Percentiles rank a stretch among this genome's conserved stretches.
Evolutionary conservation across 2,888 invertebrate genomes (phyloP).

Genomic region (Dicycla oo): DNA sequence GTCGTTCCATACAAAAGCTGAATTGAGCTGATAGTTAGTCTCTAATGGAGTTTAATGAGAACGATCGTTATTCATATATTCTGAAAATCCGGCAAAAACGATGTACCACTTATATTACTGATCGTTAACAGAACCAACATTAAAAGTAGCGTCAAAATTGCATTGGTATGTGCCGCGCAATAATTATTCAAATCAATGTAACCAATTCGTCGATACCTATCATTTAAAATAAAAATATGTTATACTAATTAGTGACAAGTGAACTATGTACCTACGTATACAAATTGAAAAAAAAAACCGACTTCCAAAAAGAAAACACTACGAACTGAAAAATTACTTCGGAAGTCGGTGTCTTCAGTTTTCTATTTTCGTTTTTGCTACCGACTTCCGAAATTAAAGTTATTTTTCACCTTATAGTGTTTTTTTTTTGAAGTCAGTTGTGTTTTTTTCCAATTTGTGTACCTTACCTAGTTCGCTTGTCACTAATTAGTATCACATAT

Average conservation of each 20-base stretch:
- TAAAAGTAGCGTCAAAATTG: conserved; percentile 29
- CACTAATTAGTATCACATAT: too few species aligned
- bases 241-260: conserved; percentile 18
- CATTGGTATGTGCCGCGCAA: conserved; percentile 20
- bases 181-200: conserved; percentile 20
- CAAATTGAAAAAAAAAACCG: background rate
- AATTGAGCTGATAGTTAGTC: background rate
- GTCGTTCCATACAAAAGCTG: too few species aligned
- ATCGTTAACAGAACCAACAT: conserved; percentile 28
- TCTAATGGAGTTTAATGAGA: background rate
- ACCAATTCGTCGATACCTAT: conserved; percentile 19
- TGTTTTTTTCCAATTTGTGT: too few species aligned
- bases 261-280: background rate
- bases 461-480: too few species aligned
- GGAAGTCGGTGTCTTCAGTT: background rate
- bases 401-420: background rate
- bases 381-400: background rate
- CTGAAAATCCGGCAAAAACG: background rate
- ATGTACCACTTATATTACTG: conserved; percentile 7
- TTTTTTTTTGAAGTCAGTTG: background rate
- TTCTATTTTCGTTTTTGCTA: background rate
- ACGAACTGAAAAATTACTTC: background rate
- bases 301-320: background rate
- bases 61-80: background rate
- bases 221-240: conserved; percentile 32